A percentile compares a stretch with the other conserved stretches of the same genome.
phyloP scores from a whole-genome alignment of 2,113 vertebrate genomes.

The Scatophagus argus region DNA sequence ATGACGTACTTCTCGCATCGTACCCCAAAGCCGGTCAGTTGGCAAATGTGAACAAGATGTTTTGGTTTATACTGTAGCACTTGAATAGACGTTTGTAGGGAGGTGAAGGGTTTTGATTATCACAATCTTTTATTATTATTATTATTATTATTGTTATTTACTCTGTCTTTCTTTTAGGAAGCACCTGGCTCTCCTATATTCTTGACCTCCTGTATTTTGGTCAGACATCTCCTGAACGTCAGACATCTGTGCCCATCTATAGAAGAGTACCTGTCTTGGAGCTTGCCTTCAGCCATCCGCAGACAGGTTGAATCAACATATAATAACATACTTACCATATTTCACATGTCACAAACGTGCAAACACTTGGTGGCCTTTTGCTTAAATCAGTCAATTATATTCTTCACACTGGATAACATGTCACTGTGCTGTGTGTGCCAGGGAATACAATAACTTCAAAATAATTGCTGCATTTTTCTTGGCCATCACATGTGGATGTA shows the following conservation, averaged over 20 bases:
- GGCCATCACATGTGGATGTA: too few species aligned
- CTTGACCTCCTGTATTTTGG: neutral
- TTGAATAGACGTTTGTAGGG: neutral
- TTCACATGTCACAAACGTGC: too few species aligned
- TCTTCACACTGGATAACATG: too few species aligned
- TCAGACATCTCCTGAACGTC: neutral
- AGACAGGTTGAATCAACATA: conserved; percentile 14
- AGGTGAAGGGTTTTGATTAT: neutral
- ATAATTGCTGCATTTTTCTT: too few species aligned
- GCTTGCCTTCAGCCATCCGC: rapidly evolving
- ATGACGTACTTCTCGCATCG: conserved; percentile 85
- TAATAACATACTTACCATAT: neutral
- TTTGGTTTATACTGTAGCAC: neutral
- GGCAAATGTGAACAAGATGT: neutral
- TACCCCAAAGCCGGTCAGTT: conserved; percentile 87
- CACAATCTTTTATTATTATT: too few species aligned
- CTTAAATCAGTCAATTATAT: too few species aligned
- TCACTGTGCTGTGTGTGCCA: too few species aligned
- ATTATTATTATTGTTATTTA: neutral
- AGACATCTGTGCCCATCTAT: neutral
- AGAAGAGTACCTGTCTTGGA: neutral
- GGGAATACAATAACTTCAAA: too few species aligned
- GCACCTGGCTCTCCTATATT: neutral
- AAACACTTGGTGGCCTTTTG: neutral
- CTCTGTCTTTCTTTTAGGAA: neutral